Evolutionary conservation across 2,888 invertebrate genomes (phyloP), one percentile per base, ranked within the genome.

Genomic region (Scaptomyza caliginosa): DNA sequence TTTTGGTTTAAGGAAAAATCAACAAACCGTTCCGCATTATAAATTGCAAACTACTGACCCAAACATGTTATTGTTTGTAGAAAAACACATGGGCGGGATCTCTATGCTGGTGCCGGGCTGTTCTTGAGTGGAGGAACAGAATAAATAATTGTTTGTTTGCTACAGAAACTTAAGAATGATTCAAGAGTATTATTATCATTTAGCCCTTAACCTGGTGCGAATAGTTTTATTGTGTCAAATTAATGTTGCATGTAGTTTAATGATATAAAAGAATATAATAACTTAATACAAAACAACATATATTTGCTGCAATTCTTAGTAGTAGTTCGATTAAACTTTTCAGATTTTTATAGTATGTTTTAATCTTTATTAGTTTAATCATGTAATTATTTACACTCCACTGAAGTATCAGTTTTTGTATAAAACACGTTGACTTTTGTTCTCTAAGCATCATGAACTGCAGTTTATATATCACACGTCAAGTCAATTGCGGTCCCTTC

Each of bases 21-120:
- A 84, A 82, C 85, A 82, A 84, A 74, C 66, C 54, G 68, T 39
- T 51, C 36, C 45, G 63, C 56, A 78, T 76, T 78, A 76, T 84
- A 82, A 78, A 82, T 82, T 74, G 81, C 81, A 80, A 74, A 70
- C 74, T 34, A 73, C 75, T 75, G 77, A 80, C 75, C 78, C 73
- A 70, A 64, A 69, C 60, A 63, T 67, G 74, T 67, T 74, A 67
- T 67, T 74, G 58, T 74, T 74, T 74, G 73, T 74, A 73, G 40
- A 52, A 54, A 56, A 74, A 69, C 74, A 68, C 68, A 73, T 73
- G 73, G 69, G 65, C 60, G 54, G 56, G 57, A 38, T 67, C 64
- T 60, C 43, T 21, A 16, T 8, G 16, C 16, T 34, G 3, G 16
- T 16, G 28, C 34, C 24, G 30, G 43, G 42, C 32, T 38, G 11